Evolutionary conservation across 2,113 vertebrate genomes (phyloP).

Genomic region (Origma solitaria): DNA sequence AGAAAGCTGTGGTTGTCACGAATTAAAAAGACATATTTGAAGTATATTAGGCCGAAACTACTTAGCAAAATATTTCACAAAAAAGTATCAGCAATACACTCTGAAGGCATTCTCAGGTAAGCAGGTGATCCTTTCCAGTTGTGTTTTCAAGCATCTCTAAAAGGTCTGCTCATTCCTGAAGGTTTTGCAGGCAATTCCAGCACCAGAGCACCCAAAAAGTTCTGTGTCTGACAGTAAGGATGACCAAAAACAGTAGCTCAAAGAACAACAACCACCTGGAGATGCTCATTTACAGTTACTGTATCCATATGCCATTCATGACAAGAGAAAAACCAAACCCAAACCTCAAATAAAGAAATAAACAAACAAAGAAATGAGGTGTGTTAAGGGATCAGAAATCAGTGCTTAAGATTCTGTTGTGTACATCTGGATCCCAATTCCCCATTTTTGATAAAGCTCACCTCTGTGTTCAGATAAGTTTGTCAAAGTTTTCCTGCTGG

Average conservation of each 20-base stretch:
- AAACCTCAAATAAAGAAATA: neutral
- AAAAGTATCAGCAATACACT: rapidly evolving
- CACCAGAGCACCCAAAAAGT: neutral
- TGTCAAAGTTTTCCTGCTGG: neutral
- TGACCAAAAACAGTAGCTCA: neutral
- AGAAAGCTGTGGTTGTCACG: neutral
- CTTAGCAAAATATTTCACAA: neutral
- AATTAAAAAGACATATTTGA: neutral
- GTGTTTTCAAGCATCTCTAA: neutral
- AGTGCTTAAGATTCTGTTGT: neutral
- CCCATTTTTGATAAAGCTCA: neutral
- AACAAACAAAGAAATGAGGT: neutral
- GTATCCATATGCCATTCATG: neutral
- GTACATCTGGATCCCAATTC: neutral
- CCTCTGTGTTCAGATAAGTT: neutral
- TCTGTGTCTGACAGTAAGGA: neutral
- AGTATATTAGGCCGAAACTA: neutral
- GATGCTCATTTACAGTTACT: neutral
- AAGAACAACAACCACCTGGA: neutral
- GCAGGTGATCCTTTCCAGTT: neutral
- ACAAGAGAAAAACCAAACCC: neutral
- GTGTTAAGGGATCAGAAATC: neutral
- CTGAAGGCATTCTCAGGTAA: neutral
- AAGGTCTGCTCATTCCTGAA: neutral
- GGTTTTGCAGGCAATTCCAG: neutral